Percentiles rank a stretch among this genome's conserved stretches.
Conservation (phyloP, 2,113 vertebrate genomes). For the Dolichotis patagonum region DNA sequence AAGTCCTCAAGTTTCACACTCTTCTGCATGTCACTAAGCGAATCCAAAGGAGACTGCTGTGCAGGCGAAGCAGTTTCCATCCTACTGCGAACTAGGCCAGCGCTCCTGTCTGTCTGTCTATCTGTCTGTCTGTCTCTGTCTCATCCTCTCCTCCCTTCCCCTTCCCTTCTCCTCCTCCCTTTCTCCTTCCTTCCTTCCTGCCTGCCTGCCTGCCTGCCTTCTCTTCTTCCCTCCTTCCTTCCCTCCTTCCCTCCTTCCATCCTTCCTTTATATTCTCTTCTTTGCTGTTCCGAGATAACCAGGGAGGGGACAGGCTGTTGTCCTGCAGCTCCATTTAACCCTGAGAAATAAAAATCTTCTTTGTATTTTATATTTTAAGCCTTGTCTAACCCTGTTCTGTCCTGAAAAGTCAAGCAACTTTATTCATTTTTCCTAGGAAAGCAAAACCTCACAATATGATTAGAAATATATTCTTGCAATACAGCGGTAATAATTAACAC, state of each 20-base stretch:
- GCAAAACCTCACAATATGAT: neutral
- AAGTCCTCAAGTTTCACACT: slow-evolving; percentile 54
- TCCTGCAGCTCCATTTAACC: neutral
- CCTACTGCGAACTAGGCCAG: neutral
- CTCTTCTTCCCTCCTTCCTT: fast-evolving
- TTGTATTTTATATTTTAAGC: neutral
- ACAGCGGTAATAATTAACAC: neutral
- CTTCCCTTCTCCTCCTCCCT: neutral
- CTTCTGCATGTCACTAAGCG: neutral
- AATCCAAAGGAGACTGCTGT: neutral
- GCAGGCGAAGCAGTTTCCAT: neutral
- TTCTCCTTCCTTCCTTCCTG: fast-evolving
- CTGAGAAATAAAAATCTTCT: neutral
- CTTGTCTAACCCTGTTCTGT: neutral
- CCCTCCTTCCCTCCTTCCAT: fast-evolving
- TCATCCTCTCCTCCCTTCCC: too few species aligned
- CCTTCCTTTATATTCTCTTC: too few species aligned
- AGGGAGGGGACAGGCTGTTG: neutral
- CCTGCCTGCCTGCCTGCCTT: fast-evolving
- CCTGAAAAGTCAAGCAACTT: slow-evolving; percentile 46
- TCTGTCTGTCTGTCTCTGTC: too few species aligned
- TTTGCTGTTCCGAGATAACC: neutral
- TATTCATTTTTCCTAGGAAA: neutral
- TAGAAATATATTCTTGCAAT: slow-evolving; percentile 2
- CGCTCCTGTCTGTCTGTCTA: too few species aligned